Evolutionary conservation across 2,113 vertebrate species (phyloP).

Genomic region (Rhadina sibilatrix): DNA sequence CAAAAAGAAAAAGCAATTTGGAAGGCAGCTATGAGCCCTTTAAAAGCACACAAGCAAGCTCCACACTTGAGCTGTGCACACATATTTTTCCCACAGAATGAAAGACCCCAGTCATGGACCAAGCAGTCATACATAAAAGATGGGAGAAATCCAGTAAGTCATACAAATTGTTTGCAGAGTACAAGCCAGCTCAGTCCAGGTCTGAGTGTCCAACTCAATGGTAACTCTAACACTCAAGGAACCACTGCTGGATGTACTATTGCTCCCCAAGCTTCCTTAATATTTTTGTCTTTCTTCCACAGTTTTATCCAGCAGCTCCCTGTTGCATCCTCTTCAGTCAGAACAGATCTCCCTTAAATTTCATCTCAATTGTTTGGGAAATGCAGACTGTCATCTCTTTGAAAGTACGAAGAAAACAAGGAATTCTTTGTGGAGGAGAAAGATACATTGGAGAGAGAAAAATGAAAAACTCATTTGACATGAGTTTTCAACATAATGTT

Average conservation of each 20-base stretch:
- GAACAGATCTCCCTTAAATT: not conserved
- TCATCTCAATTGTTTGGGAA: not conserved
- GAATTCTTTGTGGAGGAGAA: not conserved
- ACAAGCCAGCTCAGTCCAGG: not conserved
- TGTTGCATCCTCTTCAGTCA: not conserved
- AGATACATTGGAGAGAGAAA: not conserved
- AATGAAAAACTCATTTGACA: not conserved
- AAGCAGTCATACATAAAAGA: conserved; percentile 37
- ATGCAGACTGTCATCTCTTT: not conserved
- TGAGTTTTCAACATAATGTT: not conserved
- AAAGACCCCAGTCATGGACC: not conserved
- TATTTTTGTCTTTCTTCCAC: not conserved
- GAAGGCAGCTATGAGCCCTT: not conserved
- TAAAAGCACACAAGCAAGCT: not conserved
- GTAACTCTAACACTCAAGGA: not conserved
- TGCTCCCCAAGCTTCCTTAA: not conserved
- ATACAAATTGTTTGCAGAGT: not conserved
- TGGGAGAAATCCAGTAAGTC: conserved; percentile 6
- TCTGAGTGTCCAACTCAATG: not conserved
- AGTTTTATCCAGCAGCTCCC: not conserved
- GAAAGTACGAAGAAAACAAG: not conserved
- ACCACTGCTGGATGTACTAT: not conserved
- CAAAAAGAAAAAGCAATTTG: not conserved
- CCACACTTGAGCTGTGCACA: not conserved
- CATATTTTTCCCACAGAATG: not conserved